Conservation (phyloP, 1,140 invertebrate species). For the Paralvinella palmiformis region DNA sequence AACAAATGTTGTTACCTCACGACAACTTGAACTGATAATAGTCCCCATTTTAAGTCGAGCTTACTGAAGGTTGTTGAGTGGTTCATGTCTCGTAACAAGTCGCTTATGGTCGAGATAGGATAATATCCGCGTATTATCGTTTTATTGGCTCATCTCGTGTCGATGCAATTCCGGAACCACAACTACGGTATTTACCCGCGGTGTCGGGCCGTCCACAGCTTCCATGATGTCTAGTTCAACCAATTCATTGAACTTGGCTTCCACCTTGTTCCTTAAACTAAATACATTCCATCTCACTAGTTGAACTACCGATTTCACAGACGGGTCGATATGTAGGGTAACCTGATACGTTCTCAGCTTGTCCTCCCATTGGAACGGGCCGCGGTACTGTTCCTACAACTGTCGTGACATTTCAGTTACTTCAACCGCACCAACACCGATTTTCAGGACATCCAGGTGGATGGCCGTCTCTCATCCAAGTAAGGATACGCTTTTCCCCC, state of each 20-base stretch:
- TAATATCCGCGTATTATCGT: neutral
- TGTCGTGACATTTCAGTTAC: neutral
- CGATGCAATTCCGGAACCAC: neutral
- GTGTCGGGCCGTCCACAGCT: neutral
- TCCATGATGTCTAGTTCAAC: neutral
- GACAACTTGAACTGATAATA: neutral
- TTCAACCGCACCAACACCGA: neutral
- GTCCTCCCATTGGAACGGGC: neutral
- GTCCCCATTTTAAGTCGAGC: neutral
- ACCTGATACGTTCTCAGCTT: neutral
- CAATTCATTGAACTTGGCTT: neutral
- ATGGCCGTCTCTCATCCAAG: neutral
- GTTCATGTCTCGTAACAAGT: neutral
- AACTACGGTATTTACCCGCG: neutral
- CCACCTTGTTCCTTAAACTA: slow-evolving; percentile 3
- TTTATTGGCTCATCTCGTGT: neutral
- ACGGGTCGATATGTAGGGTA: neutral
- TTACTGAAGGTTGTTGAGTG: neutral
- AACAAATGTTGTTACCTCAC: slow-evolving; percentile 3
- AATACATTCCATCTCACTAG: neutral
- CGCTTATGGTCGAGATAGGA: neutral
- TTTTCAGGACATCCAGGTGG: neutral
- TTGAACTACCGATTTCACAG: neutral
- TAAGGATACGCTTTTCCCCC: neutral
- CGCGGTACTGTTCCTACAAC: neutral